A percentile compares a stretch with the other conserved stretches of the same genome.
These are phyloP conservation scores for Cephalotes varians DNA, from an alignment of 2,888 invertebrate species.

Conservation along the genomic window DNA sequence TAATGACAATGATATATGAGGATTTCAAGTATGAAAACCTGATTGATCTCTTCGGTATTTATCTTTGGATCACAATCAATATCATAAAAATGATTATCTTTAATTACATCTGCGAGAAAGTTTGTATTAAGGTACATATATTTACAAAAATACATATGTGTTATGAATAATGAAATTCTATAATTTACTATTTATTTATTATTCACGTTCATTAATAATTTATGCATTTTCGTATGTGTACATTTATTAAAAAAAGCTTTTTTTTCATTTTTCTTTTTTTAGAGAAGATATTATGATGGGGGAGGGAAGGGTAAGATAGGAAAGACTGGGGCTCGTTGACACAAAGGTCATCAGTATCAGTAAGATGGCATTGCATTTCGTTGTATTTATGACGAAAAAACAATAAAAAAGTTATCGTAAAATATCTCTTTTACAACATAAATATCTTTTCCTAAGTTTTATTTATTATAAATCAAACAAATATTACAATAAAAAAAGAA, in stretches of 20 bases:
- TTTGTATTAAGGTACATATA: constrained; percentile 11
- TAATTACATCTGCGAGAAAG: constrained; percentile 15
- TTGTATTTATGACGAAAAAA: too few species aligned
- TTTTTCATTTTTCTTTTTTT: neutral
- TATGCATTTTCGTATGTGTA: too few species aligned
- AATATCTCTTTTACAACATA: too few species aligned
- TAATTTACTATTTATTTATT: neutral
- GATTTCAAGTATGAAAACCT: neutral
- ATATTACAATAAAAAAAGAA: too few species aligned
- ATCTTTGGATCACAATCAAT: neutral
- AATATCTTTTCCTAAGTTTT: too few species aligned
- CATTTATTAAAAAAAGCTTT: neutral
- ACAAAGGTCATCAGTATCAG: too few species aligned
- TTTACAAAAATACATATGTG: neutral
- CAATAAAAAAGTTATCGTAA: too few species aligned
- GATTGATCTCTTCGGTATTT: neutral
- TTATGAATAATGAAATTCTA: neutral
- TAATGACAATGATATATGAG: neutral
- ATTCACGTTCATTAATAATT: neutral
- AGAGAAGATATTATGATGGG: too few species aligned
- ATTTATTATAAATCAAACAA: too few species aligned
- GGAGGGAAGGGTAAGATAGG: too few species aligned
- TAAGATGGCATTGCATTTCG: too few species aligned
- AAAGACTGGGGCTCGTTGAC: too few species aligned
- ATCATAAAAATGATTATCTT: constrained; percentile 10